Evolutionary conservation across 2,888 invertebrate species (phyloP), one percentile per base, ranked within the genome.

Genomic region (Coronaproctus castanopsis): DNA sequence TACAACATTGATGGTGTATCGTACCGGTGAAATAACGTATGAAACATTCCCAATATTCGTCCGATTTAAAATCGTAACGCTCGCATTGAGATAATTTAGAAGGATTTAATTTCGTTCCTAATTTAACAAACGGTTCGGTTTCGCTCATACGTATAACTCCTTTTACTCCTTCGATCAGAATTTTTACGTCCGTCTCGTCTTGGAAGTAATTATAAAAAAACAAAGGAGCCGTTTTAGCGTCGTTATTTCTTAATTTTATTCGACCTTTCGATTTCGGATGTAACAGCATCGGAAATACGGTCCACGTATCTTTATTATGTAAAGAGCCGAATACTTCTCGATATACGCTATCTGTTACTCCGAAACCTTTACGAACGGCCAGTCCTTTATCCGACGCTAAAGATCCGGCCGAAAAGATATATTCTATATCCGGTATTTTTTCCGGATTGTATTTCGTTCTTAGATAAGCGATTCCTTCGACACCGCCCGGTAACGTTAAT

Each of bases 1-100:
- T 83, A 52, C 84, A 81, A 54, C 80, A 76, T 67, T 82, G 81
- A 68, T 83, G 83, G 65, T 82, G 81, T 36, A 81, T 74, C 0
- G 81, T 80, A 1, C 78, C 70, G 1, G 79, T 78, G 21, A 78
- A 67, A 0, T 77, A 74, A 52, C 79, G 73, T 1, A 81, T 68
- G 23, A 77, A 73, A 67, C 84, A 84, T 65, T 77, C 78, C 82
- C 83, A 82, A 66, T 82, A 83, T 1, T 72, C 73, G 64, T 83
- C 81, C 23, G 75, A 75, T 54, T 72, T 76, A 64, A 78, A 80
- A 21, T 71, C 65, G 66, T 72, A 73, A 65, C 73, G 67, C 19
- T 70, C 69, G 66, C 81, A 81, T 53, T 76, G 76, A 0, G 78
- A 75, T 65, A 77, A 76, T 24, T 75, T 74, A 22, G 73, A 75